Evolutionary conservation across 92 coral and sea anemone genomes (phyloP).

Genomic region (Parazoanthus atlanticus): DNA sequence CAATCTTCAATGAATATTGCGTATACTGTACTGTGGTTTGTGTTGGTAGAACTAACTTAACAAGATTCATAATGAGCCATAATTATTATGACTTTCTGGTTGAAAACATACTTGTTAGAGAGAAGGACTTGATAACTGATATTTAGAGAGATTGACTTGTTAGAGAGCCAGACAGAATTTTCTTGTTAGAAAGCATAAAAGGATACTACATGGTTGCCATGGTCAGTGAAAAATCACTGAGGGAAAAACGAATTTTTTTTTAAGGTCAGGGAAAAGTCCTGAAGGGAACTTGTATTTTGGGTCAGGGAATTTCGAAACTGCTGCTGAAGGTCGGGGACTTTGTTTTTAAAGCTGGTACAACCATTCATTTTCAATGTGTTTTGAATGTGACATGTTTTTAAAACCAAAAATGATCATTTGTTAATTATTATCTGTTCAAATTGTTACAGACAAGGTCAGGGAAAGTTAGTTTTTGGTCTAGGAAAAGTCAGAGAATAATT

Average conservation of each 20-base stretch:
- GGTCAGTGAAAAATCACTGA: conserved; percentile 7
- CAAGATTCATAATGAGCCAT: background rate
- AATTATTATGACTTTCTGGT: conserved; percentile 1
- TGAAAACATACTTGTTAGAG: background rate
- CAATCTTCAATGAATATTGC: background rate
- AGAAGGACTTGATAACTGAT: conserved; percentile 26
- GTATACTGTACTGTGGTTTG: conserved; percentile 7
- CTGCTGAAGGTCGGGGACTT: conserved; percentile 5
- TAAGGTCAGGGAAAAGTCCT: background rate
- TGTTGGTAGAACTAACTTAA: background rate
- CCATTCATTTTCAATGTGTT: conserved; percentile 5
- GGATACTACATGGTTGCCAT: conserved; percentile 6
- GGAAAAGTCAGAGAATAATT: background rate
- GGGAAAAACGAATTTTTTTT: too few relatives aligned
- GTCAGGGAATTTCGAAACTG: conserved; percentile 5
- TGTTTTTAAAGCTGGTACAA: conserved; percentile 10
- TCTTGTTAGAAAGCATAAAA: background rate
- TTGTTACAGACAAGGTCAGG: conserved; percentile 24
- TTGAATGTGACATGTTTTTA: conserved; percentile 8
- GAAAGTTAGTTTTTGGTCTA: conserved; percentile 7
- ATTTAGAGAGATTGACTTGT: conserved; percentile 34
- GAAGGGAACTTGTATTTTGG: too few relatives aligned
- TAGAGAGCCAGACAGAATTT: conserved; percentile 28
- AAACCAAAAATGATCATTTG: conserved; percentile 9
- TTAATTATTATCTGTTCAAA: conserved; percentile 6